Base-by-base conservation (phyloP, 2,888 invertebrate genomes). In the Diachrysia chrysitis region DNA sequence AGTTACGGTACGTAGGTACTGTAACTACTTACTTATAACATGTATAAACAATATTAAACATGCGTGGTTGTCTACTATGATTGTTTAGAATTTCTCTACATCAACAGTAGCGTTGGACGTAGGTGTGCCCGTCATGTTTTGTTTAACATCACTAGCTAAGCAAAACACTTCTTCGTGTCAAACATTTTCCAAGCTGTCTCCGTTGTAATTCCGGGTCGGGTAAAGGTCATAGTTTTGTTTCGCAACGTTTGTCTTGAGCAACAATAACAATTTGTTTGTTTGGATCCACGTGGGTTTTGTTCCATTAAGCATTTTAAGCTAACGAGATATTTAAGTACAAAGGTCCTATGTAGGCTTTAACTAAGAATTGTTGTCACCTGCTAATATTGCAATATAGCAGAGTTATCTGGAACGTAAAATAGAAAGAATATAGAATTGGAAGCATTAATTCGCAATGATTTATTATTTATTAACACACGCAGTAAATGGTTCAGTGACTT, bases 401-500 rank as follows among this genome's bases (percentile, higher is more conserved):
- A 14, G 37, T 42, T 42, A 42, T 42, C 42, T 42, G n/a, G n/a
- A 42, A 42, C 42, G 42, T 53, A 19, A 53, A 53, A 2, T 23
- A 54, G 21, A 25, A 16, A 7, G 21, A 23, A 25, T 25, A 25
- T 32, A 9, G 4, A 32, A 32, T 32, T 29, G 12, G 48, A 21
- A 19, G 32, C 16, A 35, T n/a, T 21, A 0, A 37, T n/a, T 54
- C 53, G 23, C 37, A 21, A 17, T 55, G 48, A 65, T 62, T 46
- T 46, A 48, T 4, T 53, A 64, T 23, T 68, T 55, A 63, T 73
- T 58, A 57, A 68, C 46, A 53, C 42, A 69, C 66, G 66, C 67
- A 71, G 62, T 81, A 78, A 78, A 80, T 81, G 78, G 79, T 82
- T 79, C 79, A 77, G 73, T 71, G 73, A 78, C 74, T 70, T 69